Evolutionary conservation across 2,113 vertebrate species (phyloP), one percentile per base, ranked within the genome.

Genomic region (Motacilla tschutschensis): DNA sequence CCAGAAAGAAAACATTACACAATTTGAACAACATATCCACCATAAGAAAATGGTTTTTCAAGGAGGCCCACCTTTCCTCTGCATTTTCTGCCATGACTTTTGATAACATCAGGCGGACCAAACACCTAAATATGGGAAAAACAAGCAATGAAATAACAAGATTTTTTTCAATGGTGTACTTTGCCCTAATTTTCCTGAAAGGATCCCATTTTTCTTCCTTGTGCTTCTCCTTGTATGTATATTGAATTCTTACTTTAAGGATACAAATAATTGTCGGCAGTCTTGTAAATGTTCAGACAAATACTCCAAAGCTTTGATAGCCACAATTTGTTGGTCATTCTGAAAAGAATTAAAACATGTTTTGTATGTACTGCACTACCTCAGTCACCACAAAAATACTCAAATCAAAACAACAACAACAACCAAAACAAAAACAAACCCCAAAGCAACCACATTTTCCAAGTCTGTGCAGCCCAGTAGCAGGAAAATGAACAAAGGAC

Each of bases 221-320:
- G 75, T 22, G n/a, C 63, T 70, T 64, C 57, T 83, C 47, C 43
- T 60, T 48, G 26, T 22, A 65, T 70, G 44, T 28, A 71, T 17
- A 71, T 20, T 65, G n/a, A 71, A 87, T 84, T 88, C 96, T 97
- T 87, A 99, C 99, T 98, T 98, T 91, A 99, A 96, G 89, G 98
- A 97, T 88, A 82, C 94, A 89, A 99, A 95, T 33, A 98, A 95
- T 84, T 97, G 96, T 84, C 47, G 82, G 48, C 84, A 94, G 65
- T 98, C 97, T 88, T 96, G 92, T 44, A 97, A 97, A 94, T 92
- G 95, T 79, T 98, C 93, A 97, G 96, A 97, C 82, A 99, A 94
- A 96, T 91, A 97, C 81, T 98, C 97, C 94, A 99, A 95, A 53
- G 97, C 97, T 95, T 97, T 99, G 78, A 95, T 92, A 77, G 98